phyloP scores from a whole-genome alignment of 2,888 invertebrate genomes.

The Diaphora mendica region DNA sequence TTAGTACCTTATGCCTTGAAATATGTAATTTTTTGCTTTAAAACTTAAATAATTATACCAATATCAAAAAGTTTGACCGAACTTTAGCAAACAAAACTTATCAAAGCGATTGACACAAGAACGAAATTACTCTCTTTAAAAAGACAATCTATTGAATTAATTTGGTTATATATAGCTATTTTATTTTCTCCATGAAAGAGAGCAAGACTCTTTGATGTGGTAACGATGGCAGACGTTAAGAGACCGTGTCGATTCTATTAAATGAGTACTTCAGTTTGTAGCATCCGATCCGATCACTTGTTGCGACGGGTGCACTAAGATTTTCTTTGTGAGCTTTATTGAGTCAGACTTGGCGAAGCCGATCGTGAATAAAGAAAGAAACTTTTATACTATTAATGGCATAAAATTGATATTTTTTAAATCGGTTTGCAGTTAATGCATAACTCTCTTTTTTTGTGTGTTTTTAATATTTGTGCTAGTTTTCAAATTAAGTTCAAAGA shows the following conservation, averaged over 20 bases:
- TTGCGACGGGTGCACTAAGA: neutral
- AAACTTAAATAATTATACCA: neutral
- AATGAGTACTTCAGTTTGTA: neutral
- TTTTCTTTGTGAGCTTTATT: neutral
- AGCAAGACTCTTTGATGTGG: neutral
- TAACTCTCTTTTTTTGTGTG: neutral
- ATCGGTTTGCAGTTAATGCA: neutral
- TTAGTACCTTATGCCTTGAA: too few relatives aligned
- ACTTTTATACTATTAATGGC: neutral
- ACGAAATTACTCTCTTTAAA: neutral
- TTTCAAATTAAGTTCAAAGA: neutral
- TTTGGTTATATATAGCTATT: slow-evolving; percentile 5
- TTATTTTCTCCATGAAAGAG: neutral
- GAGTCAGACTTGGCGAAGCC: neutral
- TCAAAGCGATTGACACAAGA: neutral
- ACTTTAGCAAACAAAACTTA: neutral
- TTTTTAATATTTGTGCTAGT: neutral
- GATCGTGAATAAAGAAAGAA: neutral
- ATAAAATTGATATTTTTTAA: neutral
- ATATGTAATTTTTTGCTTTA: too few relatives aligned
- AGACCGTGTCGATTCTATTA: neutral
- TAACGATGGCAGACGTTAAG: neutral
- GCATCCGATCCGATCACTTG: neutral
- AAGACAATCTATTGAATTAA: slow-evolving; percentile 7
- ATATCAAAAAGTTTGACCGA: neutral